Conservation (phyloP, 1,140 invertebrate genomes). For the Hypsibius dujardini region DNA sequence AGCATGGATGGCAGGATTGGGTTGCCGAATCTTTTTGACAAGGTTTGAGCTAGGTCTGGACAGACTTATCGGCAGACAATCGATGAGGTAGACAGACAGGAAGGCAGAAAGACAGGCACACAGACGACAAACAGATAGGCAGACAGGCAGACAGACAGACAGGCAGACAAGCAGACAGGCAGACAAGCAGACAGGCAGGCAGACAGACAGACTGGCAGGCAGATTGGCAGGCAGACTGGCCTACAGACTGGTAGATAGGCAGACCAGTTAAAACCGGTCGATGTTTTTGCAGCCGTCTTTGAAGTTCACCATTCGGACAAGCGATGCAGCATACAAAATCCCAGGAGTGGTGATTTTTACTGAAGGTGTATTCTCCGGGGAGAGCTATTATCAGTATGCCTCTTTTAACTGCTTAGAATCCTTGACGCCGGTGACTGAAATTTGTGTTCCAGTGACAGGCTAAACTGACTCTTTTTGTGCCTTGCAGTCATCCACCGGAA, state of each 20-base stretch:
- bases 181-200: too few species aligned
- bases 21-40: constrained; percentile 10
- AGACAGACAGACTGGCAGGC: too few species aligned
- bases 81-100: too few species aligned
- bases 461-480: constrained; percentile 10
- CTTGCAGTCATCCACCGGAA: constrained; percentile 13
- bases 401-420: not conserved
- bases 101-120: too few species aligned
- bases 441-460: not conserved
- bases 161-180: too few species aligned
- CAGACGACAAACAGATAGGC: too few species aligned
- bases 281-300: constrained; percentile 10
- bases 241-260: too few species aligned
- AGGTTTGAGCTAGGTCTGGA: not conserved
- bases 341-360: constrained; percentile 65
- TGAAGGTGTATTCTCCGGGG: constrained; percentile 75
- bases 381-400: constrained; percentile 59
- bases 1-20: not conserved
- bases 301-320: constrained; percentile 8
- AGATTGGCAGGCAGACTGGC: too few species aligned
- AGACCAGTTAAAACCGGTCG: too few species aligned
- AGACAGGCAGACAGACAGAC: too few species aligned
- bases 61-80: too few species aligned
- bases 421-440: not conserved
- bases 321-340: constrained; percentile 32